A percentile compares a stretch with the other conserved stretches of the same genome.
Conservation (phyloP, 53 echinoderm and acorn worm genomes). For the Paracentrotus lividus region DNA sequence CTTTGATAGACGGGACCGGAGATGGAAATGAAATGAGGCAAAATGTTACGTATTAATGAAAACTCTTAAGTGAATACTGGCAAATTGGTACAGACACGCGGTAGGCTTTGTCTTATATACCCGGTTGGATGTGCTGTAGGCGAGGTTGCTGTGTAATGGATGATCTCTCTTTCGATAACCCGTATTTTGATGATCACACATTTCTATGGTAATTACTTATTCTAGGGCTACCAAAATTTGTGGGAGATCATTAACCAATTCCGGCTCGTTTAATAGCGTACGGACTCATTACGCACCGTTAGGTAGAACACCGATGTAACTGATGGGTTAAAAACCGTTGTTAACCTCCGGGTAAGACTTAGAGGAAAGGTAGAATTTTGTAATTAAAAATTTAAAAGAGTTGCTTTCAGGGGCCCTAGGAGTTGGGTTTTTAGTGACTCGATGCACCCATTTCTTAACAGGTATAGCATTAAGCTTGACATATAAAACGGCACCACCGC, state of each 20-base stretch:
- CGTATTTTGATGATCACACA: neutral
- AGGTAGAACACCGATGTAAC: neutral
- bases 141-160: slow-evolving; percentile 25
- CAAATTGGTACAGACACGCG: neutral
- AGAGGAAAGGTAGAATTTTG: neutral
- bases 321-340: neutral
- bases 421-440: no score
- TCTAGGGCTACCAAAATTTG: neutral
- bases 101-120: neutral
- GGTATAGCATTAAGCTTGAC: neutral
- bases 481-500: neutral
- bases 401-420: neutral
- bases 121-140: neutral
- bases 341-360: neutral
- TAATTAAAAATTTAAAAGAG: slow-evolving; percentile 11
- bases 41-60: neutral
- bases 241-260: neutral
- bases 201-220: slow-evolving; percentile 33
- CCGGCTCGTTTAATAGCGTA: neutral
- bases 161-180: slow-evolving; percentile 48
- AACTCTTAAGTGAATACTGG: neutral
- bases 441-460: neutral
- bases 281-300: neutral
- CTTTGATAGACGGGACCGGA: neutral
- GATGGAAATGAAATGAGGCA: neutral